phyloP scores from a whole-genome alignment of 2,888 invertebrate genomes.

The Lithophane semibrunnea region DNA sequence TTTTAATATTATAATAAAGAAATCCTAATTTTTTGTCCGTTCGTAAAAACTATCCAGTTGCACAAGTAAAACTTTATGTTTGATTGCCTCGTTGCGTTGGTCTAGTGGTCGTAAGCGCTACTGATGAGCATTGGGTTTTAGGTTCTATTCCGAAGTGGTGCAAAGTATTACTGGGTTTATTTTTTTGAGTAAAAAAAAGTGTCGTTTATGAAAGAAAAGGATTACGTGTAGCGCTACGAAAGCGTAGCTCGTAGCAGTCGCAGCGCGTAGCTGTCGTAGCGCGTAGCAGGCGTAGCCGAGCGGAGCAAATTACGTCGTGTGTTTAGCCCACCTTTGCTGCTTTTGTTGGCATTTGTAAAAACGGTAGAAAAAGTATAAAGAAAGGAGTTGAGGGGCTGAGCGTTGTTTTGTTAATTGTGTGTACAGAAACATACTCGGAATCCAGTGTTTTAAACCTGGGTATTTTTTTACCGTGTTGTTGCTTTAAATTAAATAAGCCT shows the following conservation, averaged over 20 bases:
- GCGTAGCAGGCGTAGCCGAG: slow-evolving; percentile 42
- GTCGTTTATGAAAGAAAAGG: neutral
- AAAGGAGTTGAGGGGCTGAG: neutral
- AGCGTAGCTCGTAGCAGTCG: slow-evolving; percentile 35
- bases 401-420: neutral
- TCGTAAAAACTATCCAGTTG: neutral
- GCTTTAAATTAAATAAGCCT: neutral
- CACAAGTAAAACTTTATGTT: neutral
- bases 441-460: neutral
- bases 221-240: slow-evolving; percentile 30
- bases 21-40: neutral
- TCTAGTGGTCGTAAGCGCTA: too few species aligned
- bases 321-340: slow-evolving; percentile 18
- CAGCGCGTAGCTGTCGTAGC: slow-evolving; percentile 27
- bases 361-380: neutral
- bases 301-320: slow-evolving; percentile 45
- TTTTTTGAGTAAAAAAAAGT: neutral
- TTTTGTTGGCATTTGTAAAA: slow-evolving; percentile 17
- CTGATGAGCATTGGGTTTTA: neutral
- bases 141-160: too few species aligned
- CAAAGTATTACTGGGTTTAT: neutral
- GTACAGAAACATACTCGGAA: neutral
- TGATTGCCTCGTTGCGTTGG: too few species aligned
- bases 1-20: neutral
- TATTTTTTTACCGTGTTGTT: neutral